These are phyloP conservation scores for Troilus luridus DNA, from an alignment of 2,888 invertebrate species.

Conservation along the genomic window DNA sequence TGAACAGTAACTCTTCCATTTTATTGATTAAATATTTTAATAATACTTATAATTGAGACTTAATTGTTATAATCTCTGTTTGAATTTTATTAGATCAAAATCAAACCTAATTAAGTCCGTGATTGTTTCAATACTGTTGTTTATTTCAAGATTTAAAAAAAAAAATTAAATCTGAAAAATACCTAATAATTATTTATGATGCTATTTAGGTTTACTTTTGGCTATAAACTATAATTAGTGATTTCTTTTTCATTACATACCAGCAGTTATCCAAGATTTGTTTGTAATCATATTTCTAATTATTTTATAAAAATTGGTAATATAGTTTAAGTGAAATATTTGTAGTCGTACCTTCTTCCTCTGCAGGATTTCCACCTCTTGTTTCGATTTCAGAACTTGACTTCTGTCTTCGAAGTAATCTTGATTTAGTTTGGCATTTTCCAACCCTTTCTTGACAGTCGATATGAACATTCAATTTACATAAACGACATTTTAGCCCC, in stretches of 20 bases:
- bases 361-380: constrained; percentile 65
- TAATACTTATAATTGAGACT: not conserved
- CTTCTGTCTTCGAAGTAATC: constrained; percentile 88
- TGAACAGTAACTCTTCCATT: not conserved
- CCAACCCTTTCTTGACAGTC: constrained; percentile 85
- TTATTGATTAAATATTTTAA: not conserved
- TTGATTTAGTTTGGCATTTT: constrained; percentile 88
- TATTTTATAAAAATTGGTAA: not conserved
- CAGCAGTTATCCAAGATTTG: not conserved
- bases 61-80: not conserved
- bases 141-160: not conserved
- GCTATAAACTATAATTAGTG: not conserved
- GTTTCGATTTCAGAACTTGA: constrained; percentile 89
- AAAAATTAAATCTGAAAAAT: not conserved
- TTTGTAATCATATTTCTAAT: not conserved
- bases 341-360: constrained; percentile 60
- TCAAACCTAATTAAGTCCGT: not conserved
- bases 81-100: not conserved
- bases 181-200: not conserved
- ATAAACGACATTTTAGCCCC: constrained; percentile 89
- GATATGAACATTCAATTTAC: constrained; percentile 91
- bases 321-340: not conserved
- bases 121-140: not conserved
- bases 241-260: not conserved
- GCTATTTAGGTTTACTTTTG: not conserved